These are phyloP conservation scores for Bungarus multicinctus DNA, from an alignment of 2,113 vertebrate species.

Conservation along the genomic window DNA sequence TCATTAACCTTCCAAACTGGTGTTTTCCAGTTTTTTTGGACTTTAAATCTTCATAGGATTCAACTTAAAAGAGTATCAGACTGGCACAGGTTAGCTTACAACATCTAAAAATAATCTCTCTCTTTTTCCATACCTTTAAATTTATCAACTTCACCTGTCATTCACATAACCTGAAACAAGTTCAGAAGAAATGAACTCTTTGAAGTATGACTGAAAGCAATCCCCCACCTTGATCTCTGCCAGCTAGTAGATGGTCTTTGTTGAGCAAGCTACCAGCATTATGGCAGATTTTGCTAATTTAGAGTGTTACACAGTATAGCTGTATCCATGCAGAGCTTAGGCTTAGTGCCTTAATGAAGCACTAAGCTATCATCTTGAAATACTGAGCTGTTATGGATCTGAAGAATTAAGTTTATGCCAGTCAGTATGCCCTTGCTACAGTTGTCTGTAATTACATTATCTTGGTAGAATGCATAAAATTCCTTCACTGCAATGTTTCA, in stretches of 20 bases:
- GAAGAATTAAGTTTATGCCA: accelerated
- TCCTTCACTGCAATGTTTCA: neutral
- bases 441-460: neutral
- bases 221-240: neutral
- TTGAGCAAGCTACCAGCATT: neutral
- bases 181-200: neutral
- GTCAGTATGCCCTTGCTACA: accelerated
- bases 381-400: neutral
- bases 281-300: neutral
- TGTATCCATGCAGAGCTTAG: neutral
- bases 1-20: neutral
- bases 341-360: neutral
- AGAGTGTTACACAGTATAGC: neutral
- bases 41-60: neutral
- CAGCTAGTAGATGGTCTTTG: neutral
- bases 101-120: neutral
- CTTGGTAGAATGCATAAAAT: neutral
- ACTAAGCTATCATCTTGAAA: neutral
- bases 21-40: neutral
- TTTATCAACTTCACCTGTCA: neutral
- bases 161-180: neutral
- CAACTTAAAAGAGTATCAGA: neutral
- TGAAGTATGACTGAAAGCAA: neutral
- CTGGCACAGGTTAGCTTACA: neutral
- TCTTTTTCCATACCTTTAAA: neutral